phyloP scores from a whole-genome alignment of 1,140 invertebrate genomes.

The Caenorhabditis briggsae region DNA sequence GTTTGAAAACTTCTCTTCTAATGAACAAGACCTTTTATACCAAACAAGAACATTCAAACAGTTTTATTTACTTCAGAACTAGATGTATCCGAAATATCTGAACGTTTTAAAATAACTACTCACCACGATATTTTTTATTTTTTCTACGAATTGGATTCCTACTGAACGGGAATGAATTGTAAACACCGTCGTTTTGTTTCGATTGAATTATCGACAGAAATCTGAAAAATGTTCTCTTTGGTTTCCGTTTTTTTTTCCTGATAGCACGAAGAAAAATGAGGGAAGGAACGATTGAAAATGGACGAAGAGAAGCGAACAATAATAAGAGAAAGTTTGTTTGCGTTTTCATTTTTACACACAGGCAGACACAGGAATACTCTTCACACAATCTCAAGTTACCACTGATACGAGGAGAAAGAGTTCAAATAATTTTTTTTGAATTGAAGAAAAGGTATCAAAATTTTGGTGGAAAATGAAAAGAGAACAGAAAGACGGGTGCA shows the following conservation, averaged over 20 bases:
- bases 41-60: neutral
- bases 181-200: constrained; percentile 22
- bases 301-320: neutral
- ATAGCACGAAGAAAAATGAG: neutral
- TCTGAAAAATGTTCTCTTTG: constrained; percentile 27
- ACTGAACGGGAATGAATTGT: neutral
- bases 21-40: no score
- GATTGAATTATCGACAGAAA: neutral
- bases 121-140: neutral
- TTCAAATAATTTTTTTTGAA: neutral
- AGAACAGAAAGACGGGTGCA: neutral
- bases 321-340: constrained; percentile 48
- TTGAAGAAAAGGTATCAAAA: neutral
- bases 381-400: constrained; percentile 18
- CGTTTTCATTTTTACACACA: constrained; percentile 32
- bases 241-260: neutral
- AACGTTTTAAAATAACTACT: neutral
- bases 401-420: neutral
- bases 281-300: neutral
- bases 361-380: neutral
- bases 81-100: neutral
- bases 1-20: no score
- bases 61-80: neutral
- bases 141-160: neutral
- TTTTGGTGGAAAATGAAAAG: neutral